A percentile compares a stretch with the other conserved stretches of the same genome.
Conservation (phyloP, 2,888 invertebrate species). For the Acanthopleura granulata region DNA sequence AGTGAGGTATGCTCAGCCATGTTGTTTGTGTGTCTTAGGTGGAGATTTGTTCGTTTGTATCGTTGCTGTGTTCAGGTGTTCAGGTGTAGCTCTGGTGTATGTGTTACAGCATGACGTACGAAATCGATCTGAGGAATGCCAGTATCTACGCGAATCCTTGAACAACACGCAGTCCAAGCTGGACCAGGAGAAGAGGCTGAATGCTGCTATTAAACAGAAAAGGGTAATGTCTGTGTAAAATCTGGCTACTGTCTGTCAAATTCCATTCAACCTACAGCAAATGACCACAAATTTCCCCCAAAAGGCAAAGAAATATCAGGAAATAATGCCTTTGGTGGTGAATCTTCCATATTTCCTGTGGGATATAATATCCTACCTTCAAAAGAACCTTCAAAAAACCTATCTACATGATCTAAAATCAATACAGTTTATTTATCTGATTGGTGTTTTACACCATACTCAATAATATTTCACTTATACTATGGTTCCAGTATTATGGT, state of each 20-base stretch:
- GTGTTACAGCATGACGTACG: constrained; percentile 58
- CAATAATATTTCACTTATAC: too few species aligned
- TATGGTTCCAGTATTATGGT: too few species aligned
- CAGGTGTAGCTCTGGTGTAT: not conserved
- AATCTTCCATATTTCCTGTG: not conserved
- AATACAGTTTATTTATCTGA: too few species aligned
- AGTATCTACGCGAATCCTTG: constrained; percentile 66
- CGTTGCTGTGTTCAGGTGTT: too few species aligned
- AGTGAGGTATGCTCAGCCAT: too few species aligned
- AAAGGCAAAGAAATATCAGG: not conserved
- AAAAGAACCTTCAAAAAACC: too few species aligned
- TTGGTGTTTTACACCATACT: too few species aligned
- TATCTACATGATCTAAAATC: too few species aligned
- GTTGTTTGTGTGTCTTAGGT: too few species aligned
- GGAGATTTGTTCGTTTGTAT: too few species aligned
- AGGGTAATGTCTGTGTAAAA: constrained; percentile 46
- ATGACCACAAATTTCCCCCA: too few species aligned
- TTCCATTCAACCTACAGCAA: not conserved
- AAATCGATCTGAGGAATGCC: constrained; percentile 61
- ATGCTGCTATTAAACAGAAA: constrained; percentile 67
- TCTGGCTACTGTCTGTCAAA: not conserved
- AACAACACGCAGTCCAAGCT: constrained; percentile 60
- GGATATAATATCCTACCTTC: too few species aligned
- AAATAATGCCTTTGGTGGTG: not conserved
- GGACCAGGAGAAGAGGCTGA: constrained; percentile 67